These are phyloP conservation scores for Anhinga anhinga DNA, from an alignment of 2,113 vertebrate species.

Conservation along the genomic window DNA sequence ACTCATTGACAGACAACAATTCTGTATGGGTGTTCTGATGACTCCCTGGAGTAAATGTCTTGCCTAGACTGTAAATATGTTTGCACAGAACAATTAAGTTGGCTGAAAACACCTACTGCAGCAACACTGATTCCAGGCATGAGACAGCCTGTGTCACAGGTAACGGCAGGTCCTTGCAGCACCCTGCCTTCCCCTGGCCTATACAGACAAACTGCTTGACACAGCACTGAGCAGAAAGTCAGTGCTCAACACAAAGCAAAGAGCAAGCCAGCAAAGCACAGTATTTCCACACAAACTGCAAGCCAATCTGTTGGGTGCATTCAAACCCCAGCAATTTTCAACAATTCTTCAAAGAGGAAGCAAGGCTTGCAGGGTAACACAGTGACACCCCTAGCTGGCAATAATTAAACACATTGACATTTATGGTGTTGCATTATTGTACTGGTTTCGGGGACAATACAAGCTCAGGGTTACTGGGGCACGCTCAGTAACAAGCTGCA, in stretches of 20 bases:
- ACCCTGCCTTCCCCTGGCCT: not conserved
- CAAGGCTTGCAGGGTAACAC: not conserved
- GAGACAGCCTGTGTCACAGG: not conserved
- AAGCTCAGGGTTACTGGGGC: not conserved
- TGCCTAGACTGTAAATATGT: not conserved
- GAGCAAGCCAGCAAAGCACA: not conserved
- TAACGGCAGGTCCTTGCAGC: not conserved
- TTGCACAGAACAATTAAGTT: not conserved
- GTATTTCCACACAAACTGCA: not conserved
- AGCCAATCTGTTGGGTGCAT: not conserved
- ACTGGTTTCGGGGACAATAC: not conserved
- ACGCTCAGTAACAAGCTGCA: not conserved
- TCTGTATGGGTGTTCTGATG: not conserved
- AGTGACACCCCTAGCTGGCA: slow-evolving; percentile 32
- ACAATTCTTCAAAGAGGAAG: not conserved
- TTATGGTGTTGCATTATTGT: not conserved
- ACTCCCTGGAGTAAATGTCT: not conserved
- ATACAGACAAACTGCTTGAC: not conserved
- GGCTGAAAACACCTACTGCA: not conserved
- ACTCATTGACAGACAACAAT: slow-evolving; percentile 1
- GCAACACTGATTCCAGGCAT: not conserved
- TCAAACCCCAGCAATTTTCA: not conserved
- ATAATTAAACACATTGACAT: slow-evolving; percentile 32
- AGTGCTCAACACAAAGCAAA: not conserved
- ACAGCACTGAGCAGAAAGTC: not conserved